Evolutionary conservation across 2,888 invertebrate species (phyloP).

Genomic region (Dendrolimus houi): DNA sequence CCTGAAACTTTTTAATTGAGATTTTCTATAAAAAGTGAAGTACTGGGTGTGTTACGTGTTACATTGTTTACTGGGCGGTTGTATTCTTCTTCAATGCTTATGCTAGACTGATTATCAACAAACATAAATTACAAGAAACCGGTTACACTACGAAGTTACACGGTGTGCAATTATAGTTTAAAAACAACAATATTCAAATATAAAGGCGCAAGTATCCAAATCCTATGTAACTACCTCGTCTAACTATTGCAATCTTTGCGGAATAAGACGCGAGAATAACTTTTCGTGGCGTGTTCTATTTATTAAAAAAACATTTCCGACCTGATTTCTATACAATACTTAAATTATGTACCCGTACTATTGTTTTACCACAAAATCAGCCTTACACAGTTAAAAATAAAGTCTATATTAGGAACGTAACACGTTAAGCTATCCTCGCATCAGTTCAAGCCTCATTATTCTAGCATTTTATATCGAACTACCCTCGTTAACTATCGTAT

Average conservation of each 20-base stretch:
- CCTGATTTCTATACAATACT: slow-evolving; percentile 31
- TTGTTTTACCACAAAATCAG: slow-evolving; percentile 56
- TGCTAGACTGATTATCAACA: too few species aligned
- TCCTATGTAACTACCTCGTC: slow-evolving; percentile 8
- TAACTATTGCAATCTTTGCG: background rate
- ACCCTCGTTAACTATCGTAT: slow-evolving; percentile 31
- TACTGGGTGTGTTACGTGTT: too few species aligned
- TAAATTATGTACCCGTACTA: slow-evolving; percentile 59
- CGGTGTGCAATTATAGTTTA: too few species aligned
- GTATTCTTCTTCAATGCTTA: too few species aligned
- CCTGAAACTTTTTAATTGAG: too few species aligned
- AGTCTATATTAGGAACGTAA: slow-evolving; percentile 66
- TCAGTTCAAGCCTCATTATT: slow-evolving; percentile 32
- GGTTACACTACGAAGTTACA: too few species aligned
- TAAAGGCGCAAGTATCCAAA: background rate
- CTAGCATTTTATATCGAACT: slow-evolving; percentile 14
- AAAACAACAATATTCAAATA: background rate
- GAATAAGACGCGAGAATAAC: slow-evolving; percentile 42
- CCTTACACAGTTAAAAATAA: slow-evolving; percentile 61
- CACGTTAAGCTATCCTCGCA: slow-evolving; percentile 57
- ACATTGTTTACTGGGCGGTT: too few species aligned
- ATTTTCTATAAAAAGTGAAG: too few species aligned
- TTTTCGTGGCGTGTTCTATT: slow-evolving; percentile 34
- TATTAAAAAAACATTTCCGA: slow-evolving; percentile 23
- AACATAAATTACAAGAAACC: too few species aligned